Conservation (phyloP, 2,888 invertebrate species). For the Neoaliturus tenellus region DNA sequence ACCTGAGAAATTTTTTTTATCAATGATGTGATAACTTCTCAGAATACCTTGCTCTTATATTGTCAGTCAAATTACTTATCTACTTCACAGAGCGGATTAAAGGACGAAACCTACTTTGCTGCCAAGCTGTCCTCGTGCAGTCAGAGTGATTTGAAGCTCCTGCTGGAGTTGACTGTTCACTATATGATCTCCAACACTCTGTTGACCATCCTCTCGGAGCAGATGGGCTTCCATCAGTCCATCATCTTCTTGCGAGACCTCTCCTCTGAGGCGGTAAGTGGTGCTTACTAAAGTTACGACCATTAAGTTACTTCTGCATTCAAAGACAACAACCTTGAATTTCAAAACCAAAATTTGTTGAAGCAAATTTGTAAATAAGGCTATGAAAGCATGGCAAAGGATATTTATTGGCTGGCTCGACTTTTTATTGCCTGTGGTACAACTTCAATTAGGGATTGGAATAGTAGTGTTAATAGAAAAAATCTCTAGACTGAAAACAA, state of each 20-base stretch:
- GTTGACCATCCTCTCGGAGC: conserved; percentile 43
- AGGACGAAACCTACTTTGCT: conserved; percentile 37
- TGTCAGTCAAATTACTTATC: too few species aligned
- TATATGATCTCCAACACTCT: conserved; percentile 49
- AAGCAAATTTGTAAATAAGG: neutral
- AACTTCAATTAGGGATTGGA: too few species aligned
- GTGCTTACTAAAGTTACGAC: too few species aligned
- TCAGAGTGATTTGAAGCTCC: conserved; percentile 24
- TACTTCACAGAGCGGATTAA: neutral
- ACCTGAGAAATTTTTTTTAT: too few species aligned
- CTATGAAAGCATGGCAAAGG: neutral
- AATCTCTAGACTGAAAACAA: too few species aligned
- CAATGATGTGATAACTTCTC: too few species aligned
- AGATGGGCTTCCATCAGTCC: conserved; percentile 37
- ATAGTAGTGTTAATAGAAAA: too few species aligned
- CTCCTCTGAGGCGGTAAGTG: conserved; percentile 54
- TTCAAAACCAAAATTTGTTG: neutral
- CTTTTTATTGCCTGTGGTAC: too few species aligned
- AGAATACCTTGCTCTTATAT: too few species aligned
- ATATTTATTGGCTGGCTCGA: too few species aligned
- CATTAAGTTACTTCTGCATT: neutral
- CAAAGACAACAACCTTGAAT: too few species aligned
- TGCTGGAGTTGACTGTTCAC: conserved; percentile 48
- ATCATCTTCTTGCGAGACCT: conserved; percentile 49
- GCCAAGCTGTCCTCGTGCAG: conserved; percentile 30